Evolutionary conservation across 2,888 invertebrate species (phyloP).

Genomic region (Spialia ferax): DNA sequence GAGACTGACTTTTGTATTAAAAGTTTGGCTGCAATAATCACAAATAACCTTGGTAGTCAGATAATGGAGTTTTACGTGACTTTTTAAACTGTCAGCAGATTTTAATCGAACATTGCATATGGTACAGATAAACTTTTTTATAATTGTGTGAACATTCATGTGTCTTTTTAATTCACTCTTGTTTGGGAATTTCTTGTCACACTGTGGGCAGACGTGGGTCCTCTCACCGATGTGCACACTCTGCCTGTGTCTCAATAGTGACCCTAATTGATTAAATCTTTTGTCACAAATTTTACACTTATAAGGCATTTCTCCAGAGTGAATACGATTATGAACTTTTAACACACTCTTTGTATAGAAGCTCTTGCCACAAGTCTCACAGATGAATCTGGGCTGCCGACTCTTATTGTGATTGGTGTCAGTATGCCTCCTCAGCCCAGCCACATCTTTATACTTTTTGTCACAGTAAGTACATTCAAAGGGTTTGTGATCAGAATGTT

Average conservation of each 20-base stretch:
- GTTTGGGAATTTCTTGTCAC: constrained; percentile 70
- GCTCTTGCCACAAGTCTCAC: constrained; percentile 75
- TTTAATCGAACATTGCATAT: constrained; percentile 80
- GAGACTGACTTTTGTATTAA: constrained; percentile 79
- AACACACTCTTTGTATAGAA: constrained; percentile 69
- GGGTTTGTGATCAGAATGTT: constrained; percentile 65
- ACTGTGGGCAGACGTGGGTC: constrained; percentile 58
- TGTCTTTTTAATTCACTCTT: constrained; percentile 69
- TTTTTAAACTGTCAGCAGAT: constrained; percentile 79
- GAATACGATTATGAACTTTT: constrained; percentile 68
- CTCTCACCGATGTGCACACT: constrained; percentile 57
- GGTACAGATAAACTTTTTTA: constrained; percentile 66
- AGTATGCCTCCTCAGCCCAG: constrained; percentile 65
- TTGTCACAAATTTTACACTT: constrained; percentile 63
- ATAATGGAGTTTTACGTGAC: constrained; percentile 74
- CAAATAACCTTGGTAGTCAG: constrained; percentile 68
- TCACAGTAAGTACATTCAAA: constrained; percentile 64
- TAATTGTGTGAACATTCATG: constrained; percentile 61
- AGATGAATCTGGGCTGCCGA: constrained; percentile 65
- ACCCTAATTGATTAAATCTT: constrained; percentile 66
- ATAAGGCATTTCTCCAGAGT: constrained; percentile 77
- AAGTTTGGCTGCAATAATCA: constrained; percentile 73
- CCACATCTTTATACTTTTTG: constrained; percentile 66
- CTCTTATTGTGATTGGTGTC: constrained; percentile 60
- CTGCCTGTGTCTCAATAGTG: constrained; percentile 64